Base-by-base conservation (phyloP, 2,888 invertebrate genomes). In the Microctonus hyperodae region DNA sequence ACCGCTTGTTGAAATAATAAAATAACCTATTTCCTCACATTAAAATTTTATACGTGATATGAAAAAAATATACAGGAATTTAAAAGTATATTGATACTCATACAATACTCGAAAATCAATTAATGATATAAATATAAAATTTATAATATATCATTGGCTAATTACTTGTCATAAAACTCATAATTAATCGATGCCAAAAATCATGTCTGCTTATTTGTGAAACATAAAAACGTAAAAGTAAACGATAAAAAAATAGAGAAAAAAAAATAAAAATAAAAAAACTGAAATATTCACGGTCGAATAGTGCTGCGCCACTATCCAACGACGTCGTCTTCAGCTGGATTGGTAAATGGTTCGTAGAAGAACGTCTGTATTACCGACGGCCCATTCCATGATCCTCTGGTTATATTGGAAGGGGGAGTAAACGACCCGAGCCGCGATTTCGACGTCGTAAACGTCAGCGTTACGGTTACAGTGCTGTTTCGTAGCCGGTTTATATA, bases 401-500 rank as follows among this genome's bases (percentile, higher is more conserved):
- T 33, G 71, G 69, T 77, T 70, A 75, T 73, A 73, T 67, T 68
- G 73, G 69, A 67, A 67, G 69, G 66, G 66, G 73, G 79, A 78
- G 79, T 78, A 83, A 83, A 83, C 83, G 83, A 83, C 80, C 80
- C 77, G 74, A 82, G 82, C 83, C 78, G 81, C 83, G 83, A 84
- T 84, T 84, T 83, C 83, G 82, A 81, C 79, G 81, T 83, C 83
- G 83, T 84, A 84, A 84, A 83, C 83, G 83, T 84, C 83, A 83
- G 80, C 81, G 83, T 83, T 84, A 83, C 83, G 83, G 82, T 84
- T 83, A 83, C 83, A 81, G 81, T 79, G 83, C 82, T 83, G 81
- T 83, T 44, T 83, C 79, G 77, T 80, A 75, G 81, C 80, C 81
- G 78, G 81, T 82, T 83, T 44, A 44, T 83, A 84, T 83, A 83